Conservation (phyloP, 1,140 invertebrate genomes). For the Cydia strobilella region DNA sequence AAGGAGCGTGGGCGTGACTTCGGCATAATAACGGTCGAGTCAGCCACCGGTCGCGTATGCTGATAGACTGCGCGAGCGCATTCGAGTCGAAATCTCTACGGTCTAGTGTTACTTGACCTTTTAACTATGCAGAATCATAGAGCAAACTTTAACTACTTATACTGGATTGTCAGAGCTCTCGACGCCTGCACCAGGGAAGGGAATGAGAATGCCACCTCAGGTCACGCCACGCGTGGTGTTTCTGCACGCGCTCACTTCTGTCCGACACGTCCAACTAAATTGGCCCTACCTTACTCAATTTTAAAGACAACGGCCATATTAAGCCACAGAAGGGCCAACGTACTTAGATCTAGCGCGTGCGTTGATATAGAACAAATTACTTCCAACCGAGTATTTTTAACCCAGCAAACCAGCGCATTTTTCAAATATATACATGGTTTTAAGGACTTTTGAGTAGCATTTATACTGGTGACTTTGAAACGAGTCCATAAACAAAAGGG, state of each 20-base stretch:
- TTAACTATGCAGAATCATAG: too few relatives aligned
- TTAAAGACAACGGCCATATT: conserved; percentile 8
- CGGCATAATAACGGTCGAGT: conserved; percentile 36
- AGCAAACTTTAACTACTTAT: too few relatives aligned
- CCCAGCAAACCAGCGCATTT: too few relatives aligned
- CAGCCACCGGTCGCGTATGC: conserved; percentile 3
- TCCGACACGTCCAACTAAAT: conserved; percentile 39
- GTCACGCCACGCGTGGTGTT: conserved; percentile 41
- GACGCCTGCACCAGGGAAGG: background rate
- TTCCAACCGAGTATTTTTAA: too few relatives aligned
- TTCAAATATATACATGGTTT: too few relatives aligned
- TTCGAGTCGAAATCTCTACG: too few relatives aligned
- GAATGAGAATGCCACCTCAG: background rate
- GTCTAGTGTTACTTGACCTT: too few relatives aligned
- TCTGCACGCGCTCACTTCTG: conserved; percentile 44
- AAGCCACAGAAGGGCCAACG: background rate
- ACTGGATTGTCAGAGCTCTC: too few relatives aligned
- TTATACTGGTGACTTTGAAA: too few relatives aligned
- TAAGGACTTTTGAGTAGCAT: too few relatives aligned
- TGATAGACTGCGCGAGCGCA: background rate
- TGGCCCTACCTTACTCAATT: conserved; percentile 29
- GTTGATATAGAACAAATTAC: too few relatives aligned
- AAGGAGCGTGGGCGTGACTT: conserved; percentile 30
- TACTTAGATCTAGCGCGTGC: background rate
- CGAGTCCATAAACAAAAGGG: too few relatives aligned